Evolutionary conservation across 1,140 invertebrate genomes (phyloP).

Genomic region (Pissodes strobi): DNA sequence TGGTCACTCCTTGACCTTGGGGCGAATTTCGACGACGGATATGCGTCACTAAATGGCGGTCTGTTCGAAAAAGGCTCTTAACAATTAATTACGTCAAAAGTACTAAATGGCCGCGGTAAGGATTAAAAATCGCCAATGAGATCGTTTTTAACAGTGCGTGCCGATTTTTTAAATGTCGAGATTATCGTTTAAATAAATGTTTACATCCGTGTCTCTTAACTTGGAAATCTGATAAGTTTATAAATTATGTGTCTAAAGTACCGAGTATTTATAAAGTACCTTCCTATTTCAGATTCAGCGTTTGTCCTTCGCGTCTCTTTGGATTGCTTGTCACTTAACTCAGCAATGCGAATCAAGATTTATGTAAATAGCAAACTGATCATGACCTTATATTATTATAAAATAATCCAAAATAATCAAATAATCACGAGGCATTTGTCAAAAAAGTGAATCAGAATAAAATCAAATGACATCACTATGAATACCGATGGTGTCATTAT

Average conservation of each 20-base stretch:
- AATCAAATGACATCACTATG: no score
- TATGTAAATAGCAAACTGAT: no score
- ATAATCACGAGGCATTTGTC: no score
- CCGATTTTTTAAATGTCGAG: slow-evolving; percentile 1
- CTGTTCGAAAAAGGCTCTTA: neutral
- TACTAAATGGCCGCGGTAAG: slow-evolving; percentile 1
- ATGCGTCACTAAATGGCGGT: slow-evolving; percentile 1
- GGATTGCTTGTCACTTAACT: no score
- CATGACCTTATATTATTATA: no score
- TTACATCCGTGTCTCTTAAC: slow-evolving; percentile 1
- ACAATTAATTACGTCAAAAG: slow-evolving; percentile 11
- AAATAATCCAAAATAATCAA: no score
- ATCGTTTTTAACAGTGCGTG: neutral
- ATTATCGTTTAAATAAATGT: neutral
- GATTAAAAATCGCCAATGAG: neutral
- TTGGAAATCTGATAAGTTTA: slow-evolving; percentile 5
- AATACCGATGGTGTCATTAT: no score
- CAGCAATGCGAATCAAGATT: no score
- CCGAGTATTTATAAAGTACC: no score
- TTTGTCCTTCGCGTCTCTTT: no score
- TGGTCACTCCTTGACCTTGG: slow-evolving; percentile 5
- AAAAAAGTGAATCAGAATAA: no score
- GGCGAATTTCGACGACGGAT: slow-evolving; percentile 7
- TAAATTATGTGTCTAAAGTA: neutral
- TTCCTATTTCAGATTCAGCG: no score